Evolutionary conservation across 37 sponge, comb jelly and placozoan species (phyloP), one percentile per base, ranked within the genome.

Genomic region (Bolinopsis microptera): DNA sequence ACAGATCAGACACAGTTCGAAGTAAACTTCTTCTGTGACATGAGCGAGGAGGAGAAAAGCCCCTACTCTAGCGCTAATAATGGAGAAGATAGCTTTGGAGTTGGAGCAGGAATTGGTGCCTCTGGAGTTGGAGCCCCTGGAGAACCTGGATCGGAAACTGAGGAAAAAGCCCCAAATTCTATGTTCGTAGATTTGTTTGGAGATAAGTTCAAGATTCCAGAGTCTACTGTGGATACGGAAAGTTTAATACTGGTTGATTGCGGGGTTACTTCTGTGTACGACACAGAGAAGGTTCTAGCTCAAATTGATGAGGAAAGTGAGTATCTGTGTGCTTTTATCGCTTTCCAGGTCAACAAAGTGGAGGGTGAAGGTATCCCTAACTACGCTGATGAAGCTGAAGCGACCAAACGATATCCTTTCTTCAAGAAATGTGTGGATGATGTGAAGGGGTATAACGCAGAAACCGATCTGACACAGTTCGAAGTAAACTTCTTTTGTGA

Each of bases 41-140:
- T 48, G 61, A 48, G 13, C 9, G 9, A 5, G 61, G 61, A 48
- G 13, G 61, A 48, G 61, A 48, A 48, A 13, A 5, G 61, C 13
- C 5, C 5, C 61, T 48, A 48, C 61, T 48, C 5, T 13, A 13
- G 61, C 13, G 61, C 61, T 13, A 13, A 48, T 13, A 13, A 48
- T 13, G 61, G 61, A 18, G 61, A 48, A 48, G n/a, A n/a, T n/a
- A 48, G 61, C 13, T 48, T 48, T 48, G 61, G 61, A 13, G 5
- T 48, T 5, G 61, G 96, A 94, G 94, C 95, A 93, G 76, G 94
- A 48, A 48, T 18, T 48, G 61, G 93, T 97, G 23, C 96, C 97
- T 0, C 76, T 96, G 41, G 95, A 94, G 69, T 83, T 97, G 75
- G 94, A 96, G 34, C 96, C 93, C 34, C 80, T 95, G n/a, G 96